These are phyloP conservation scores for Atopsyche davidsoni DNA, from an alignment of 1,140 invertebrate genomes.

Conservation along the genomic window DNA sequence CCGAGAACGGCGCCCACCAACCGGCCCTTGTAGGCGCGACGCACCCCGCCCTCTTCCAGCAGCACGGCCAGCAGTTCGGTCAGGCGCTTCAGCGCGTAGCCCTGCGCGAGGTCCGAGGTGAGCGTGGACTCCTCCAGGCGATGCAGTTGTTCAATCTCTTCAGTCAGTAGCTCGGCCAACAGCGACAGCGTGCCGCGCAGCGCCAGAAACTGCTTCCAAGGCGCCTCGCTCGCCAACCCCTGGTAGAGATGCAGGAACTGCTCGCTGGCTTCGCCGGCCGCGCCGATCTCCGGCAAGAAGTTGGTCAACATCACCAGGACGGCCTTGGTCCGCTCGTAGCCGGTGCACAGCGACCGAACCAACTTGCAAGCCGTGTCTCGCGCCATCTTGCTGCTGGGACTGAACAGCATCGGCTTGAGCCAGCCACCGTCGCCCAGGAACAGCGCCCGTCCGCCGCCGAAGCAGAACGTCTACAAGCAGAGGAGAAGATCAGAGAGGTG, in stretches of 20 bases:
- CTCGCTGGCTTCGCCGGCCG: constrained; percentile 83
- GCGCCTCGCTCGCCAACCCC: constrained; percentile 69
- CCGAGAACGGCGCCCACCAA: constrained; percentile 86
- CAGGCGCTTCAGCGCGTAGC: constrained; percentile 79
- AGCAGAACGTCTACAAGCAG: neutral
- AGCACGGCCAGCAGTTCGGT: constrained; percentile 82
- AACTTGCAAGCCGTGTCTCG: constrained; percentile 85
- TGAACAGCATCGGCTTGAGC: constrained; percentile 86
- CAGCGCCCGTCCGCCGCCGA: constrained; percentile 20
- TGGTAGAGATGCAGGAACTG: constrained; percentile 87
- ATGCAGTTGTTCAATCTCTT: constrained; percentile 82
- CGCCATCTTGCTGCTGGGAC: constrained; percentile 80
- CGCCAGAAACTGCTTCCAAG: constrained; percentile 91
- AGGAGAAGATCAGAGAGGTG: too few relatives aligned
- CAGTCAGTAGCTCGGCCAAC: constrained; percentile 78
- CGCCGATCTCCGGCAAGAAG: constrained; percentile 78
- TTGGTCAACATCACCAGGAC: constrained; percentile 81
- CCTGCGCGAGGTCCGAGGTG: constrained; percentile 90
- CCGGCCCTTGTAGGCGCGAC: constrained; percentile 83
- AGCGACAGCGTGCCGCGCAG: constrained; percentile 78
- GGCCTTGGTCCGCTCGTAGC: constrained; percentile 63
- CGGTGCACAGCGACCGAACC: constrained; percentile 74
- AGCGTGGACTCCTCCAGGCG: constrained; percentile 83
- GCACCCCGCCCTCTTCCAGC: constrained; percentile 73
- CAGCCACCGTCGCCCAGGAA: constrained; percentile 57